Evolutionary conservation across 2,113 vertebrate genomes (phyloP).

Genomic region (Chauna torquata): DNA sequence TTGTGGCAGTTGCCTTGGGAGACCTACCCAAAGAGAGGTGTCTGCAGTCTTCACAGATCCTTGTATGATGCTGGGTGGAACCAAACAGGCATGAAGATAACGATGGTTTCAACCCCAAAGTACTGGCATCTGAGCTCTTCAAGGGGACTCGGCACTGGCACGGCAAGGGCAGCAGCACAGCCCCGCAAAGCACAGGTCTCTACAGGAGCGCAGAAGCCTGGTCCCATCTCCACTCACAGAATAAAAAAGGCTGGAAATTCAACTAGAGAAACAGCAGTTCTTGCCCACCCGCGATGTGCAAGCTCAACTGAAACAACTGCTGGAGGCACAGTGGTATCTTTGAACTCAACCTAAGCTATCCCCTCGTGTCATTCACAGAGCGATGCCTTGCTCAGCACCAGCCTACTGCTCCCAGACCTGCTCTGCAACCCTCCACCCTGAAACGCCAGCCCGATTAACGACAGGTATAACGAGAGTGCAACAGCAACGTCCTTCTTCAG

Average conservation of each 20-base stretch:
- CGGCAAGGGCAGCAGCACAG: neutral
- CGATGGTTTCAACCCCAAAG: neutral
- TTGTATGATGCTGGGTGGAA: constrained; percentile 1
- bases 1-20: neutral
- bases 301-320: neutral
- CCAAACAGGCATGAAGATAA: neutral
- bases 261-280: neutral
- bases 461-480: accelerated
- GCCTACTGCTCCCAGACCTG: neutral
- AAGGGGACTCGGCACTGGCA: neutral
- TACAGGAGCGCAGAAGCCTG: neutral
- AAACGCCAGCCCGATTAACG: accelerated
- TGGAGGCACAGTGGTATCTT: neutral
- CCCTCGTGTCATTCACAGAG: neutral
- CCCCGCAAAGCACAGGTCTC: neutral
- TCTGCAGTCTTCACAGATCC: neutral
- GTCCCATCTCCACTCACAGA: neutral
- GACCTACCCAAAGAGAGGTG: neutral
- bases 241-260: neutral
- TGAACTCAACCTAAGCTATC: neutral
- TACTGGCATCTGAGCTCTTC: neutral
- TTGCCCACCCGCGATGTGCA: accelerated
- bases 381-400: neutral
- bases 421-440: neutral
- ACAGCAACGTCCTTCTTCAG: neutral